phyloP scores from a whole-genome alignment of 2,888 invertebrate species.

The Melikaiella ostensackeni region DNA sequence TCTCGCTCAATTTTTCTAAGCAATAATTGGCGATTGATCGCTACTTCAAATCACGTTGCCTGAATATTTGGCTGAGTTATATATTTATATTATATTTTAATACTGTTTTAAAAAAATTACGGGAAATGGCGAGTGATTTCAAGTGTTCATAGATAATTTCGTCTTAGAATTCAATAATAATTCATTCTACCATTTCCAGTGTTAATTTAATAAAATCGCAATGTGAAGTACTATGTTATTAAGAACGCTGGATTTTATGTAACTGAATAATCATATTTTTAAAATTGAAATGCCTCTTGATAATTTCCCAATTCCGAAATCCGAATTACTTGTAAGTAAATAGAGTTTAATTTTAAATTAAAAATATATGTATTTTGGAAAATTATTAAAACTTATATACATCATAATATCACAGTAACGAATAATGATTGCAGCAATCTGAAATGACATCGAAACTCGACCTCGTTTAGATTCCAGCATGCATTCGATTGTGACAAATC shows the following conservation, averaged over 20 bases:
- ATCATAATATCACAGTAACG: slow-evolving; percentile 29
- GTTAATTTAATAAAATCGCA: slow-evolving; percentile 10
- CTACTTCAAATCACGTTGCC: not conserved
- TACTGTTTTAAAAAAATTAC: not conserved
- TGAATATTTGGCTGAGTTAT: slow-evolving; percentile 12
- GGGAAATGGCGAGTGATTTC: not conserved
- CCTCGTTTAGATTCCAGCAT: not conserved
- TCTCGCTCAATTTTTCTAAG: slow-evolving; percentile 31
- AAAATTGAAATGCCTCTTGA: not conserved
- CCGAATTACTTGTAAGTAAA: not conserved
- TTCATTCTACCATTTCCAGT: slow-evolving; percentile 19
- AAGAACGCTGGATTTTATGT: not conserved
- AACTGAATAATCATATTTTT: slow-evolving; percentile 33
- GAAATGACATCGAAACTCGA: slow-evolving; percentile 18
- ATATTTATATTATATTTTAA: slow-evolving; percentile 30
- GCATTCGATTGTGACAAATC: not conserved
- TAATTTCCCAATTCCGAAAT: not conserved
- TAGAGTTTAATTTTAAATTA: not conserved
- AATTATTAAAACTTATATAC: slow-evolving; percentile 6
- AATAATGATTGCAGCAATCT: slow-evolving; percentile 1
- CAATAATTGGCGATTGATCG: slow-evolving; percentile 36
- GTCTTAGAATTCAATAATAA: not conserved
- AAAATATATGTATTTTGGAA: slow-evolving; percentile 22
- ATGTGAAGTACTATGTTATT: slow-evolving; percentile 2
- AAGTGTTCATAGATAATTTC: too few relatives aligned